Conservation (phyloP, 2,888 invertebrate genomes). For the Apeira syringaria region DNA sequence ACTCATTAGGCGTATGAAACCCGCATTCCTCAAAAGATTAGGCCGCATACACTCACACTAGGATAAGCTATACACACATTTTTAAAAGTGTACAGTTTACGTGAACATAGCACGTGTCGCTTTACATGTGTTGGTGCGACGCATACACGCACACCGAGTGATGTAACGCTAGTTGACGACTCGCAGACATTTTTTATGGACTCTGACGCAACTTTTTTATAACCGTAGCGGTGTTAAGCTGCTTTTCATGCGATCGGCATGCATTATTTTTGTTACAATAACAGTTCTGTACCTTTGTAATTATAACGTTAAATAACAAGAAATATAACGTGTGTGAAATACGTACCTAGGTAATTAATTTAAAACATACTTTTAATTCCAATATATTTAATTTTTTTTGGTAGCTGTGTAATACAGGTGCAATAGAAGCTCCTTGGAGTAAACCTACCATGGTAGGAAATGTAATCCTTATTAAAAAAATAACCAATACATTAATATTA, state of each 20-base stretch:
- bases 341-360: no score
- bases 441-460: no score
- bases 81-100: slow-evolving; percentile 15
- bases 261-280: slow-evolving; percentile 23
- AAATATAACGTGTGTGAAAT: no score
- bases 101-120: slow-evolving; percentile 37
- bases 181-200: slow-evolving; percentile 81
- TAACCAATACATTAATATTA: no score
- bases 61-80: slow-evolving; percentile 1
- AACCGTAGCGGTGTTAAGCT: slow-evolving; percentile 59
- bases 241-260: slow-evolving; percentile 35
- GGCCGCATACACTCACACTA: slow-evolving; percentile 50
- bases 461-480: no score
- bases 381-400: no score
- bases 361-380: no score
- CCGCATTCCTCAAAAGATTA: slow-evolving; percentile 81
- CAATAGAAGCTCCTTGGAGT: no score
- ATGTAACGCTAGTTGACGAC: slow-evolving; percentile 79
- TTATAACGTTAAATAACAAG: no score
- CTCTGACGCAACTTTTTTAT: slow-evolving; percentile 81
- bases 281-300: slow-evolving; percentile 17
- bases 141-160: slow-evolving; percentile 52
- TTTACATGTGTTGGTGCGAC: slow-evolving; percentile 36
- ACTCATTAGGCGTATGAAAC: slow-evolving; percentile 74
- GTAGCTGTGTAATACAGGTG: no score